phyloP scores from a whole-genome alignment of 2,797 vertebrate species.

The Argyrosomus regius region DNA sequence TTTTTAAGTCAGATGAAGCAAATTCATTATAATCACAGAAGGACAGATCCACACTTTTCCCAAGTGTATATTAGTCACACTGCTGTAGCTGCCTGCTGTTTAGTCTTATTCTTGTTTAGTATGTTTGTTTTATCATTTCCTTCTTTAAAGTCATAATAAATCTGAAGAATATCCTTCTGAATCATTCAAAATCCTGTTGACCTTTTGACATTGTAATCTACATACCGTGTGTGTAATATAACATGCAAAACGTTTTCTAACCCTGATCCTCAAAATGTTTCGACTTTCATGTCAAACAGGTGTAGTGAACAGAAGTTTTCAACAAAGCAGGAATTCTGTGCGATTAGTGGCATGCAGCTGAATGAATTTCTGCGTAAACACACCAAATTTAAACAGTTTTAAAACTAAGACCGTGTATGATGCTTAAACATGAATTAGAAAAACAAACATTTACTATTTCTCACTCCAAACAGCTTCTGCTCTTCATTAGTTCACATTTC shows the following conservation, averaged over 20 bases:
- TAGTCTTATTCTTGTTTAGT: neutral
- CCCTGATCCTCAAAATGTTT: constrained; percentile 4
- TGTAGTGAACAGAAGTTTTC: constrained; percentile 2
- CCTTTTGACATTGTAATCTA: constrained; percentile 13
- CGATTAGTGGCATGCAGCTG: neutral
- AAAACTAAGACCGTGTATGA: neutral
- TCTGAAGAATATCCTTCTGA: neutral
- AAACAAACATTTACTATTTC: constrained; percentile 41
- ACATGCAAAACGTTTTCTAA: neutral
- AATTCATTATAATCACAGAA: constrained; percentile 57
- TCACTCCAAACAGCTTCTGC: constrained; percentile 59
- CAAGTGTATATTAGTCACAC: constrained; percentile 38
- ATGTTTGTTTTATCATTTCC: neutral
- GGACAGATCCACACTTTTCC: constrained; percentile 36
- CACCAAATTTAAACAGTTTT: neutral
- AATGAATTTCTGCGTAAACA: constrained; percentile 7
- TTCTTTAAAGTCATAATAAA: constrained; percentile 21
- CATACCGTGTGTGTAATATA: neutral
- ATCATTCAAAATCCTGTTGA: neutral
- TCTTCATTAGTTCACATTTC: constrained; percentile 71
- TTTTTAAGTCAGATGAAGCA: constrained; percentile 60
- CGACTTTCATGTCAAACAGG: neutral
- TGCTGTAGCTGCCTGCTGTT: constrained; percentile 33
- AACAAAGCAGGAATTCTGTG: neutral
- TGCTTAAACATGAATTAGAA: neutral